Evolutionary conservation across 2,888 invertebrate species (phyloP).

Genomic region (Arrhopalites spinosus): DNA sequence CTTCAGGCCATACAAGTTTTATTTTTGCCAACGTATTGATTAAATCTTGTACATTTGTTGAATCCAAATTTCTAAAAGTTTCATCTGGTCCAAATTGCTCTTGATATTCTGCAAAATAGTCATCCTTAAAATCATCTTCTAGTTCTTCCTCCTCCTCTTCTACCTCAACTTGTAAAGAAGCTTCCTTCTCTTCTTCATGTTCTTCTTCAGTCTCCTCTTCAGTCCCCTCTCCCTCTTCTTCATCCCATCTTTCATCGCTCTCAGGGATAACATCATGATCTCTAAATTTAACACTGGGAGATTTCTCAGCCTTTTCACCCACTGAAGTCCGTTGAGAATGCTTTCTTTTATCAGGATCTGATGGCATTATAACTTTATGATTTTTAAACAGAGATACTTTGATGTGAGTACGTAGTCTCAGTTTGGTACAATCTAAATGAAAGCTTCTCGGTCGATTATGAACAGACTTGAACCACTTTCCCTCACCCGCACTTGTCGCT

Average conservation of each 20-base stretch:
- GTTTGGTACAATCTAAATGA: no score
- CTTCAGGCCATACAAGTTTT: constrained; percentile 53
- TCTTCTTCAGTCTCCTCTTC: constrained; percentile 32
- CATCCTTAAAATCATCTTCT: constrained; percentile 23
- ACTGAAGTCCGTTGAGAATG: no score
- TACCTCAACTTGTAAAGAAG: constrained; percentile 8
- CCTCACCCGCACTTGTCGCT: no score
- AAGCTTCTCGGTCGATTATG: no score
- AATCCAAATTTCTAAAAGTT: constrained; percentile 27
- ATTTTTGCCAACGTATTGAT: constrained; percentile 52
- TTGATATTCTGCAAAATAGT: constrained; percentile 27
- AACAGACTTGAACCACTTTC: no score
- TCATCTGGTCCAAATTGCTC: constrained; percentile 31
- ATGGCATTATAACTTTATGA: no score
- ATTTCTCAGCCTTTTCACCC: no score
- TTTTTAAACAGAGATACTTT: no score
- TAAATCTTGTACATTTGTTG: constrained; percentile 47
- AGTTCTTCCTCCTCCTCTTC: constrained; percentile 29
- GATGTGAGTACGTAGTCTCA: no score
- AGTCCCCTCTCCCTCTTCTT: constrained; percentile 30
- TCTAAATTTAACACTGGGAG: no score
- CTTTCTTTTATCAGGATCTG: no score
- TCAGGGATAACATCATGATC: no score
- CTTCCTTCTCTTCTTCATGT: constrained; percentile 14
- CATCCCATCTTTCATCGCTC: constrained; percentile 22